Conservation (phyloP, 2,113 vertebrate species). For the Spheniscus mendiculus region DNA sequence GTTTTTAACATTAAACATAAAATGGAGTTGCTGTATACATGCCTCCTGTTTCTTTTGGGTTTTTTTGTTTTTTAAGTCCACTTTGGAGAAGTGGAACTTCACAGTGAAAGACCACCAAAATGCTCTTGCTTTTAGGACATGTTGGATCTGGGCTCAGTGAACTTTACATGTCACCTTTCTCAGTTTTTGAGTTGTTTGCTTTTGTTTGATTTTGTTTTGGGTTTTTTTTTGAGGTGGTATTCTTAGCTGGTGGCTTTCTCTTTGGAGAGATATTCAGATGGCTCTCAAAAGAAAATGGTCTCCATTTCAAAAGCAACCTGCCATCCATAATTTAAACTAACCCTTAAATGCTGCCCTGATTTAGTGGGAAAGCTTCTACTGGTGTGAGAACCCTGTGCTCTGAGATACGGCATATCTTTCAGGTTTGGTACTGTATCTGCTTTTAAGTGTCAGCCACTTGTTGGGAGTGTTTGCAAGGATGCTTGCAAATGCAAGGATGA, state of each 20-base stretch:
- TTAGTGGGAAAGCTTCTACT: neutral
- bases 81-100: neutral
- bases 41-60: neutral
- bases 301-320: neutral
- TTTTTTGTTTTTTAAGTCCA: fast-evolving
- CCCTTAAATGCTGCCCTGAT: neutral
- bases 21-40: neutral
- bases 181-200: neutral
- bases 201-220: neutral
- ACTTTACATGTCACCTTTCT: neutral
- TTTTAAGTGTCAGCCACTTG: neutral
- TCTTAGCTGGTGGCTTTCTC: neutral
- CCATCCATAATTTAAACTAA: neutral
- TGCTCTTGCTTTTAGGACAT: neutral
- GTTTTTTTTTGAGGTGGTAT: neutral
- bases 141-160: neutral
- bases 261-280: neutral
- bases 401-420: neutral
- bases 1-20: neutral
- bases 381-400: neutral
- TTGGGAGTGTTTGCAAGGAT: neutral
- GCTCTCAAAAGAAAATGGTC: neutral
- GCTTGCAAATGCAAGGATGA: neutral
- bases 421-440: neutral
- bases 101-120: neutral